Evolutionary conservation across 2,113 vertebrate genomes (phyloP).

Genomic region (Gallinago paraguaiae): DNA sequence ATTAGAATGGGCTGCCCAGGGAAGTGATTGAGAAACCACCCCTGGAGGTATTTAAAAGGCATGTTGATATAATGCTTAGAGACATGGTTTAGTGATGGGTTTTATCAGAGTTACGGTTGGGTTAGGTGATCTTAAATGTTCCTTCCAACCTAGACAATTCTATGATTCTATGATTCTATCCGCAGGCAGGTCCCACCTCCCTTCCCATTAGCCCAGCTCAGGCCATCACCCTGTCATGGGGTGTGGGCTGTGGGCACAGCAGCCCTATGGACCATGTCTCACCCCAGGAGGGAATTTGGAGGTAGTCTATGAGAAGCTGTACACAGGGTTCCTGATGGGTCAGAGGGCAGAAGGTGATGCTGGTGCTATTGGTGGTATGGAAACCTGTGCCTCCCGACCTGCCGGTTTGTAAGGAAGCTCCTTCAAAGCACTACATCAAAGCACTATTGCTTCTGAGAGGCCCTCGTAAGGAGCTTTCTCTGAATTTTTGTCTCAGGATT

Average conservation of each 20-base stretch:
- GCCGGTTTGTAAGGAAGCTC: background rate
- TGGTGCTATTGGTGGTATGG: background rate
- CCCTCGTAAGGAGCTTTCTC: background rate
- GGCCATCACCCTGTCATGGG: background rate
- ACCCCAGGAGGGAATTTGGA: background rate
- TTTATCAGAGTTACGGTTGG: too few relatives aligned
- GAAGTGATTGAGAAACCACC: too few relatives aligned
- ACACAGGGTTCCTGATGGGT: background rate
- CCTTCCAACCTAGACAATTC: too few relatives aligned
- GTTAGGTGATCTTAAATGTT: too few relatives aligned
- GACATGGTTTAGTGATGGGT: too few relatives aligned
- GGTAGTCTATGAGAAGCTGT: background rate
- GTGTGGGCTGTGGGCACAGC: background rate
- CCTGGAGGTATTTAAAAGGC: too few relatives aligned
- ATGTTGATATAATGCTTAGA: too few relatives aligned
- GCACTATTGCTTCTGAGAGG: background rate
- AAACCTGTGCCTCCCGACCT: rapidly evolving
- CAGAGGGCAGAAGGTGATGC: background rate
- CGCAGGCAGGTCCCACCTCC: background rate
- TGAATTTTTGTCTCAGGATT: background rate
- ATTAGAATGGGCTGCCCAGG: too few relatives aligned
- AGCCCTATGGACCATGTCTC: background rate
- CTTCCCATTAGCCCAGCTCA: background rate
- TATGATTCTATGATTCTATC: too few relatives aligned
- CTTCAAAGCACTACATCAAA: background rate